Conservation (phyloP, 2,888 invertebrate species). For the Parnassius glacialis region DNA sequence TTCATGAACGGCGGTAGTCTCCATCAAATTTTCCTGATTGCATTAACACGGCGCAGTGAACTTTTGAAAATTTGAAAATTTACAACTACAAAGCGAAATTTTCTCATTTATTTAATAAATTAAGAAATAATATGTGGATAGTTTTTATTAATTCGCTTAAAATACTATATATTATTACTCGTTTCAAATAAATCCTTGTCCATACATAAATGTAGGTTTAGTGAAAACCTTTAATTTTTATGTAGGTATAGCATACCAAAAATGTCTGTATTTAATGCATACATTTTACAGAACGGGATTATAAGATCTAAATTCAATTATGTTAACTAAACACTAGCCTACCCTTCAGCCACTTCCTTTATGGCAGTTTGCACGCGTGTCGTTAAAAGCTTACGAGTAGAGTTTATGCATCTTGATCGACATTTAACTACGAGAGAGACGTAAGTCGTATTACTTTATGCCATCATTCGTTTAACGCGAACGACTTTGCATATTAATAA, state of each 20-base stretch:
- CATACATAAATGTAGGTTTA: too few relatives aligned
- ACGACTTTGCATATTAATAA: slow-evolving; percentile 63
- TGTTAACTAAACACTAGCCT: slow-evolving; percentile 23
- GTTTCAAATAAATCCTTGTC: too few relatives aligned
- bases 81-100: too few relatives aligned
- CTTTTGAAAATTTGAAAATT: too few relatives aligned
- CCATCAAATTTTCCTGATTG: too few relatives aligned
- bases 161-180: too few relatives aligned
- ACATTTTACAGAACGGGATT: slow-evolving; percentile 18
- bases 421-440: slow-evolving; percentile 32
- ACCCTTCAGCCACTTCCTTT: slow-evolving; percentile 26
- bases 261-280: slow-evolving; percentile 9
- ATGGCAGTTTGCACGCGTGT: slow-evolving; percentile 28
- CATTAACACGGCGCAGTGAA: too few relatives aligned
- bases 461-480: slow-evolving; percentile 52
- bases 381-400: slow-evolving; percentile 27
- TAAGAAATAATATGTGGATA: too few relatives aligned
- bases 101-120: too few relatives aligned
- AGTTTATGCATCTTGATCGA: slow-evolving; percentile 32
- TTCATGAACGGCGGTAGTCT: too few relatives aligned
- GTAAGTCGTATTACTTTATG: slow-evolving; percentile 42
- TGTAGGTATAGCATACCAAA: not conserved
- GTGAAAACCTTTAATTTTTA: slow-evolving; percentile 1
- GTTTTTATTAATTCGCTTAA: too few relatives aligned
- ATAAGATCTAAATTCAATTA: slow-evolving; percentile 27